Evolutionary conservation across 2,797 vertebrate species (phyloP).

Genomic region (Gymnopithys bicolor): DNA sequence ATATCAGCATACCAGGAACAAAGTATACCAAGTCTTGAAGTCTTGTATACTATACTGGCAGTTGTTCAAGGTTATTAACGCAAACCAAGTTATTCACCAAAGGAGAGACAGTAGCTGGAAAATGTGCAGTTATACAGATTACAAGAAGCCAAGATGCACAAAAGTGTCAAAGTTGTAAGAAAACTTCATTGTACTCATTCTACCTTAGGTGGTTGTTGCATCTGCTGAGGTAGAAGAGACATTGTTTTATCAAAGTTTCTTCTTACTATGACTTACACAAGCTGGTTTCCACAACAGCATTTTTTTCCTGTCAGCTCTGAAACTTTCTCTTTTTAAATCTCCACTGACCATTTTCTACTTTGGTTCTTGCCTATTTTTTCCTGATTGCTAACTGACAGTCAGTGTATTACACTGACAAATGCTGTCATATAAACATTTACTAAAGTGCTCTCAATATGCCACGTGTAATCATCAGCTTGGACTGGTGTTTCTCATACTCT

Average conservation of each 20-base stretch:
- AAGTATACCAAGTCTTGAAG: neutral
- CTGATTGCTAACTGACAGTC: neutral
- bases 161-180: neutral
- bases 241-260: neutral
- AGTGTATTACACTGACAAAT: neutral
- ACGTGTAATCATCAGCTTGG: neutral
- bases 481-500: neutral
- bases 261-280: neutral
- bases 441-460: neutral
- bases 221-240: neutral
- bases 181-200: neutral
- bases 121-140: neutral
- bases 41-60: neutral
- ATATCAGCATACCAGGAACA: neutral
- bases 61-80: neutral
- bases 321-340: neutral
- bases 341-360: neutral
- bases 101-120: neutral
- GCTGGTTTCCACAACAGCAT: neutral
- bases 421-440: neutral
- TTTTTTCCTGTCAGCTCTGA: neutral
- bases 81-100: neutral
- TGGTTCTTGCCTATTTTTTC: neutral
- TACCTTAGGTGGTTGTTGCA: neutral
- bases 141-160: neutral